Conservation (phyloP, 2,113 vertebrate species). For the Notarius quadriscutis region DNA sequence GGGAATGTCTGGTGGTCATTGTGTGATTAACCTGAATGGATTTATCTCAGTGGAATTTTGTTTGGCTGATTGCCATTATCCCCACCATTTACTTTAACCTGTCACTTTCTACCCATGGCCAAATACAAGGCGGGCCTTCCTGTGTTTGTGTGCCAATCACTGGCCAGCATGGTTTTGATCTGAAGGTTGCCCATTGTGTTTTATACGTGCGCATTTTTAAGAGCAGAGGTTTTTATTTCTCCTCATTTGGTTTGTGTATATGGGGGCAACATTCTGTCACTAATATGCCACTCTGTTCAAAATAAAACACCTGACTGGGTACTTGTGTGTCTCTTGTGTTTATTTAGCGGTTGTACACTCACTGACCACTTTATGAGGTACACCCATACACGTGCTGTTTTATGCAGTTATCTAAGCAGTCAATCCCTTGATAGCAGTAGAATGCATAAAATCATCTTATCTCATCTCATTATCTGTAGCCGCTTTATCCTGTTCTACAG, state of each 20-base stretch:
- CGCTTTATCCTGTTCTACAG: no score
- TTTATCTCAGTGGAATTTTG: constrained; percentile 58
- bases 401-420: no score
- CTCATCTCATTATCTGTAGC: no score
- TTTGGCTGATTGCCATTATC: constrained; percentile 67
- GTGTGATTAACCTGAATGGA: constrained; percentile 65
- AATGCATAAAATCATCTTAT: no score
- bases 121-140: constrained; percentile 67
- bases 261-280: constrained; percentile 77
- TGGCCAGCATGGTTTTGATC: constrained; percentile 57
- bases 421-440: no score
- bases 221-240: constrained; percentile 73
- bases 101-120: constrained; percentile 73
- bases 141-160: constrained; percentile 63
- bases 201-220: constrained; percentile 83
- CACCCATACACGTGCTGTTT: no score
- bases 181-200: constrained; percentile 76
- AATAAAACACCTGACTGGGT: constrained; percentile 80
- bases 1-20: constrained; percentile 63
- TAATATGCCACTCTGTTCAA: constrained; percentile 83
- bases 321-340: constrained; percentile 53
- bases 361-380: no score
- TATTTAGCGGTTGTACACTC: not conserved
- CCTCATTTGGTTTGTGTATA: constrained; percentile 74
- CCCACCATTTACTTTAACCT: constrained; percentile 69